A percentile compares a stretch with the other conserved stretches of the same genome.
Evolutionary conservation across 1,140 invertebrate species (phyloP).

Genomic region (Anoplolepis gracilipes): DNA sequence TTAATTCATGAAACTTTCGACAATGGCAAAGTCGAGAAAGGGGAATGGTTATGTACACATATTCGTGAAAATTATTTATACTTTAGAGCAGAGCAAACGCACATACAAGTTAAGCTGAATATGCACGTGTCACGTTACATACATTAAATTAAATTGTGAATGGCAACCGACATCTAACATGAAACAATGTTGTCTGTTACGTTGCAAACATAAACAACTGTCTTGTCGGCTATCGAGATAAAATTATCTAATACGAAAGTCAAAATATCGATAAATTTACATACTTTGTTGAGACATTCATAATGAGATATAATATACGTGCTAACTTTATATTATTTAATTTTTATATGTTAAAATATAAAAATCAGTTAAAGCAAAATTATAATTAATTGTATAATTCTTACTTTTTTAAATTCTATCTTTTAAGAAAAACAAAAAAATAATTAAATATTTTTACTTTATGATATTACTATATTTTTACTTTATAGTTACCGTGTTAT

Average conservation of each 20-base stretch:
- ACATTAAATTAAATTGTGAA: slow-evolving; percentile 44
- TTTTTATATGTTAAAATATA: background rate
- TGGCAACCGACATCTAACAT: slow-evolving; percentile 51
- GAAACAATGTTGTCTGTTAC: slow-evolving; percentile 39
- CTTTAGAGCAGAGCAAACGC: background rate
- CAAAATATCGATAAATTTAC: slow-evolving; percentile 12
- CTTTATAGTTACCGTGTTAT: background rate
- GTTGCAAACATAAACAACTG: background rate
- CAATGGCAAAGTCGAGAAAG: background rate
- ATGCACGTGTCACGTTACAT: slow-evolving; percentile 43
- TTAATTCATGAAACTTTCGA: background rate
- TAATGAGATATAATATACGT: background rate
- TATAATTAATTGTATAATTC: background rate
- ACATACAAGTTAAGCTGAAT: background rate
- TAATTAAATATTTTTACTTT: background rate
- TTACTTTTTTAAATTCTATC: background rate
- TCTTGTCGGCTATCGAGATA: background rate
- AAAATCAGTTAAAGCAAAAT: background rate
- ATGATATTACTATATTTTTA: too few species aligned
- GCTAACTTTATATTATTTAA: slow-evolving; percentile 6
- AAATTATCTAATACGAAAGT: background rate
- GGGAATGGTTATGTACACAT: background rate
- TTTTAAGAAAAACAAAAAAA: background rate
- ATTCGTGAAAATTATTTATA: slow-evolving; percentile 21
- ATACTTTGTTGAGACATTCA: background rate